Conservation (phyloP, 2,113 vertebrate genomes). For the Sclerurus mexicanus region DNA sequence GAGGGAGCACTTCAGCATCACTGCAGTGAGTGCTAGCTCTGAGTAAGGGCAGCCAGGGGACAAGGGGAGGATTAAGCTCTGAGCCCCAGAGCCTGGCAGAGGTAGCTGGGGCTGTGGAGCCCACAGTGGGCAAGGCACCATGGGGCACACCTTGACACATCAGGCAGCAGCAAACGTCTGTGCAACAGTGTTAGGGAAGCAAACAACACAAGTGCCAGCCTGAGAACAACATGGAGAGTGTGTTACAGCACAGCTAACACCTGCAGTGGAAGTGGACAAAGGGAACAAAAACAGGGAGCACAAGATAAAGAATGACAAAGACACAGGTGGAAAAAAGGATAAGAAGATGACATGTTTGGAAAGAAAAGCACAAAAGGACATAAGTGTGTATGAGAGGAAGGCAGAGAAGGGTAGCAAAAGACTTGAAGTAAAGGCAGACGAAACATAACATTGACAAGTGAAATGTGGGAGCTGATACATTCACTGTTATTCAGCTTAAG, state of each 20-base stretch:
- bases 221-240: not conserved
- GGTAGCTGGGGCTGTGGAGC: rapidly evolving
- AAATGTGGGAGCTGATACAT: not conserved
- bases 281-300: not conserved
- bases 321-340: not conserved
- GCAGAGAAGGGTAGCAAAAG: not conserved
- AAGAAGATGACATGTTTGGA: not conserved
- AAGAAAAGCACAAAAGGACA: not conserved
- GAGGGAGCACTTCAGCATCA: too few species aligned
- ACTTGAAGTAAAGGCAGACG: not conserved
- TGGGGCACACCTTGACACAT: not conserved
- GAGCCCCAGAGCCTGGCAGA: not conserved
- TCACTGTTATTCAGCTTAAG: not conserved
- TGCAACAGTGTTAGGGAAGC: not conserved
- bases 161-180: not conserved
- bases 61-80: rapidly evolving
- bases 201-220: not conserved
- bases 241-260: not conserved
- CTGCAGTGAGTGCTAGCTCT: not conserved
- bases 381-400: not conserved
- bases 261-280: not conserved
- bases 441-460: not conserved
- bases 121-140: not conserved
- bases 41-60: too few species aligned
- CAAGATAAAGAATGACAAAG: not conserved